These are phyloP conservation scores for Colostygia pectinataria DNA, from an alignment of 2,888 invertebrate species.

Conservation along the genomic window DNA sequence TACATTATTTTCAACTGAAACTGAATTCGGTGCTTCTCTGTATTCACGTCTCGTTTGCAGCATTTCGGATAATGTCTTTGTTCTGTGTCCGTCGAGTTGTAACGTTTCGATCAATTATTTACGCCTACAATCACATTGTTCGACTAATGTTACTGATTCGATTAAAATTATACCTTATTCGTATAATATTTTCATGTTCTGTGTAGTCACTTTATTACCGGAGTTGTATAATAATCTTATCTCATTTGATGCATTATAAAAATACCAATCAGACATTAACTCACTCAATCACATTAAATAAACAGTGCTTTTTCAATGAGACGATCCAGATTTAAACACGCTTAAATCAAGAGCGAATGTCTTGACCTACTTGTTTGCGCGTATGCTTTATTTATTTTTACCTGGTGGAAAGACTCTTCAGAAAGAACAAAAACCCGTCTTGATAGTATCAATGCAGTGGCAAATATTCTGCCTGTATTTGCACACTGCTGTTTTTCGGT, in stretches of 20 bases:
- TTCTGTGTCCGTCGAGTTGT: constrained; percentile 4
- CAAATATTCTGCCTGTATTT: too few species aligned
- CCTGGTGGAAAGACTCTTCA: neutral
- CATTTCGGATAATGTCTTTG: constrained; percentile 17
- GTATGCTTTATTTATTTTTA: constrained; percentile 28
- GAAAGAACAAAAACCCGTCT: too few species aligned
- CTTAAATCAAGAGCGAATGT: constrained; percentile 45
- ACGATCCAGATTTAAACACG: constrained; percentile 43
- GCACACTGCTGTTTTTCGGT: too few species aligned
- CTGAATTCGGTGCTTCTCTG: constrained; percentile 34
- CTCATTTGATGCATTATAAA: constrained; percentile 31
- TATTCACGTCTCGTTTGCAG: constrained; percentile 12
- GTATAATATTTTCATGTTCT: neutral
- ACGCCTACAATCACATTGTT: neutral
- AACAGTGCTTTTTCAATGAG: constrained; percentile 40
- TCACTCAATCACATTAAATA: too few species aligned
- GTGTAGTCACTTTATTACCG: neutral
- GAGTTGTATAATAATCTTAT: constrained; percentile 18
- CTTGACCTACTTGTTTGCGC: constrained; percentile 48
- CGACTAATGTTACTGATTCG: neutral
- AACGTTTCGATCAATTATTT: constrained; percentile 2
- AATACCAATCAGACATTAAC: constrained; percentile 29
- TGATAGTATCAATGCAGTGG: too few species aligned
- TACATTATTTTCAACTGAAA: constrained; percentile 33
- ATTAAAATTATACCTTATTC: too few species aligned